phyloP scores from a whole-genome alignment of 2,888 invertebrate species.

The Agrochola lota region DNA sequence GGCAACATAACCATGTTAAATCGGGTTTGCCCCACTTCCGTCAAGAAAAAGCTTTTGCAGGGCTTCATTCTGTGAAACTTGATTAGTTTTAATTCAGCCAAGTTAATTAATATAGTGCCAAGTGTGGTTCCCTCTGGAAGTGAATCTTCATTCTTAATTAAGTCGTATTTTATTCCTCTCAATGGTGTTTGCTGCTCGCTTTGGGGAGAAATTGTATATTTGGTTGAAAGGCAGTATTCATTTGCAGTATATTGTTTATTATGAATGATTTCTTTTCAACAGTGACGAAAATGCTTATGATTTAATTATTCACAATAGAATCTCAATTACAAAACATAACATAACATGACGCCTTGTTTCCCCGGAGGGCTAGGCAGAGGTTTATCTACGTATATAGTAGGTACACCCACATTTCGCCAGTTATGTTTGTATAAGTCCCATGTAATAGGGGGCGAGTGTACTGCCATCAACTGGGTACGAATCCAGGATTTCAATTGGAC shows the following conservation, averaged over 20 bases:
- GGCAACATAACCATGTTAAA: constrained; percentile 72
- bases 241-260: background rate
- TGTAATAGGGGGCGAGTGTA: too few species aligned
- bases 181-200: constrained; percentile 13
- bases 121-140: constrained; percentile 20
- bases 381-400: too few species aligned
- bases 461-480: too few species aligned
- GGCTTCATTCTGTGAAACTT: constrained; percentile 70
- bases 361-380: too few species aligned
- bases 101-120: constrained; percentile 53
- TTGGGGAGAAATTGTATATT: background rate
- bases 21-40: constrained; percentile 74
- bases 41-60: constrained; percentile 60
- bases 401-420: too few species aligned
- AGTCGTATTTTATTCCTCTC: constrained; percentile 31
- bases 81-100: constrained; percentile 56
- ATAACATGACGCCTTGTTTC: too few species aligned
- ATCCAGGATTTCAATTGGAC: too few species aligned
- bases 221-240: background rate
- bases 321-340: too few species aligned
- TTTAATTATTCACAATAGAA: background rate
- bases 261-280: background rate
- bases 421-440: too few species aligned
- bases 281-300: background rate
- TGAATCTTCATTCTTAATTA: constrained; percentile 35